A percentile compares a stretch with the other conserved stretches of the same genome.
Evolutionary conservation across 1,140 invertebrate genomes (phyloP).

Genomic region (Trinorchestia longiramus): DNA sequence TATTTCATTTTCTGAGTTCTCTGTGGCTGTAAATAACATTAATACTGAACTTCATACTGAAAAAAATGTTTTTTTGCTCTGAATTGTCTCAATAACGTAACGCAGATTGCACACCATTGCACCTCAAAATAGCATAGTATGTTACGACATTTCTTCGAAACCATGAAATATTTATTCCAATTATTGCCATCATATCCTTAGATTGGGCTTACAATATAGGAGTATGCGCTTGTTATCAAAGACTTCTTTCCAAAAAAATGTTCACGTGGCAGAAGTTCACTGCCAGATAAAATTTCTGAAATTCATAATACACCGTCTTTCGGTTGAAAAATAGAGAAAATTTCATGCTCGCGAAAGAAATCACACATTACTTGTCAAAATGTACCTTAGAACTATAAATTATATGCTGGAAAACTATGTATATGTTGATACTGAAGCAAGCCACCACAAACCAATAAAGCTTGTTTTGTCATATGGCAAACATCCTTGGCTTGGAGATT

Average conservation of each 20-base stretch:
- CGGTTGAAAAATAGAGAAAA: background rate
- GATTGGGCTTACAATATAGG: background rate
- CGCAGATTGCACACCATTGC: background rate
- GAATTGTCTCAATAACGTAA: background rate
- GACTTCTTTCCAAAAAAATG: background rate
- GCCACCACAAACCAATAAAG: background rate
- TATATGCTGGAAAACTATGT: background rate
- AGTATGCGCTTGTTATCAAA: background rate
- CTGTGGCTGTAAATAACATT: background rate
- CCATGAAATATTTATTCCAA: background rate
- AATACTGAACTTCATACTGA: background rate
- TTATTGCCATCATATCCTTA: background rate
- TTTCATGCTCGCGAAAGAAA: background rate
- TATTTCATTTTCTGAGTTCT: background rate
- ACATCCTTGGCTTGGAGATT: background rate
- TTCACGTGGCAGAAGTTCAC: background rate
- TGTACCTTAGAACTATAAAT: background rate
- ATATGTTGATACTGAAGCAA: background rate
- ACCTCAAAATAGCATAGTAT: background rate
- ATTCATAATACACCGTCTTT: background rate
- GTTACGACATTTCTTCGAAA: background rate
- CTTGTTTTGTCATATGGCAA: background rate
- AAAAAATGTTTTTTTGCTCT: background rate
- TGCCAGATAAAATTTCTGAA: background rate
- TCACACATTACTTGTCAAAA: background rate